Percentiles rank a stretch among this genome's conserved stretches.
Conservation (phyloP, 2,888 invertebrate species). For the Pyrochroa serraticornis region DNA sequence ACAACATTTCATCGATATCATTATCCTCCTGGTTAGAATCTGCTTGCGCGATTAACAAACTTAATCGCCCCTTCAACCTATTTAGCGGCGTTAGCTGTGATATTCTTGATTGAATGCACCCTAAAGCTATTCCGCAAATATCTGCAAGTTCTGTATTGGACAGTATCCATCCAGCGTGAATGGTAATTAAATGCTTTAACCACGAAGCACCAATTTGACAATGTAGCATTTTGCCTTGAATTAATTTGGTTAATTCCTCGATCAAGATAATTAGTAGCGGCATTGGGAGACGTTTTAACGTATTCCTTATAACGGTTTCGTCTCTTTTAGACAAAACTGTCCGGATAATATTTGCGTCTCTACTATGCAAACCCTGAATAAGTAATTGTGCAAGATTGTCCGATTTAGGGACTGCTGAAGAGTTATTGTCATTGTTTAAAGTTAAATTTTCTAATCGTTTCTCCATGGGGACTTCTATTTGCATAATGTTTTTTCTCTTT, state of each 20-base stretch:
- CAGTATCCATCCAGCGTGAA: constrained; percentile 67
- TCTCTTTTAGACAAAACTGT: constrained; percentile 75
- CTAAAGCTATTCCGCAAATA: constrained; percentile 63
- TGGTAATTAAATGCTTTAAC: constrained; percentile 64
- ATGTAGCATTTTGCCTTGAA: constrained; percentile 72
- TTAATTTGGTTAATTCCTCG: constrained; percentile 71
- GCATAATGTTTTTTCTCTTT: constrained; percentile 53
- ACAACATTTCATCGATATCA: constrained; percentile 57
- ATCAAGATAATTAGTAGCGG: constrained; percentile 75
- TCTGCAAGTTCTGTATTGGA: constrained; percentile 67
- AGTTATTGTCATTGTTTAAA: constrained; percentile 63
- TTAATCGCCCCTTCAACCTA: constrained; percentile 66
- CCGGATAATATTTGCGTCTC: constrained; percentile 74
- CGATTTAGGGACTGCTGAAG: constrained; percentile 62
- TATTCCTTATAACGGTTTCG: constrained; percentile 71
- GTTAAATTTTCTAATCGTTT: constrained; percentile 80
- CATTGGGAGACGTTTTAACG: constrained; percentile 77
- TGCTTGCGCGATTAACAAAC: constrained; percentile 64
- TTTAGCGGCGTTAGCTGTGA: constrained; percentile 62
- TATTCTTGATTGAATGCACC: constrained; percentile 64
- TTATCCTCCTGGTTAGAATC: constrained; percentile 43
- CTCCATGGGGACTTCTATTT: constrained; percentile 78
- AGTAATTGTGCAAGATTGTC: constrained; percentile 82
- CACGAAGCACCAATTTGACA: constrained; percentile 64
- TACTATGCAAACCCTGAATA: constrained; percentile 85